Evolutionary conservation across 2,888 invertebrate genomes (phyloP).

Genomic region (Branchipolynoe longqiensis): DNA sequence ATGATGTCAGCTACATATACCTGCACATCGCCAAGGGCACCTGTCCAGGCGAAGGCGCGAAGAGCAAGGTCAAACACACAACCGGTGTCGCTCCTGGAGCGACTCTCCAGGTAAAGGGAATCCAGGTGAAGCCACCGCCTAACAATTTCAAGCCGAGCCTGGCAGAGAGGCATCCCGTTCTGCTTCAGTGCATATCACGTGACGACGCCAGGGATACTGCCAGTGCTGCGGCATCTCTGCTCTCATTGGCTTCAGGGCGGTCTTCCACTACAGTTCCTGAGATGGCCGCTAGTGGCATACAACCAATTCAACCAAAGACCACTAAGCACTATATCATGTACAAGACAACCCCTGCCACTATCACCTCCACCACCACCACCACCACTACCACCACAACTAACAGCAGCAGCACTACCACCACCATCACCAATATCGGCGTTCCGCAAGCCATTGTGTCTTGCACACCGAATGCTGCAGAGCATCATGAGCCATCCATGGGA

Average conservation of each 20-base stretch:
- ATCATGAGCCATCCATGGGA: not conserved
- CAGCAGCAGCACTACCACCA: not conserved
- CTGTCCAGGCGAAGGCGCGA: too few relatives aligned
- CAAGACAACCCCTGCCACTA: not conserved
- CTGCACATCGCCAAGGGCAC: too few relatives aligned
- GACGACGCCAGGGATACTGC: not conserved
- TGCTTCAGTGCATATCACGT: conserved; percentile 19
- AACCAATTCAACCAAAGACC: not conserved
- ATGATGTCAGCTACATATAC: too few relatives aligned
- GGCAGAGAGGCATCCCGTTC: conserved; percentile 33
- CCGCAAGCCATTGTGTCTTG: not conserved
- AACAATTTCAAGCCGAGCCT: conserved; percentile 20
- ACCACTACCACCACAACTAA: not conserved
- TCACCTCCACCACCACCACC: not conserved
- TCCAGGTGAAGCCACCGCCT: too few relatives aligned
- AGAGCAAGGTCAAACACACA: too few relatives aligned
- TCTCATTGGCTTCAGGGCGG: not conserved
- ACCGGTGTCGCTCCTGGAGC: too few relatives aligned
- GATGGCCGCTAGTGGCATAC: not conserved
- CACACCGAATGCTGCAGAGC: not conserved
- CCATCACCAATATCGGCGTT: not conserved
- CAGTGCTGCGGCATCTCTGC: not conserved
- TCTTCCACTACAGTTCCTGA: not conserved
- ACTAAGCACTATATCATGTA: conserved; percentile 2
- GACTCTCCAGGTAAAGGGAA: too few relatives aligned